phyloP scores from a whole-genome alignment of 2,113 vertebrate genomes.

The Melanocharis versteri region DNA sequence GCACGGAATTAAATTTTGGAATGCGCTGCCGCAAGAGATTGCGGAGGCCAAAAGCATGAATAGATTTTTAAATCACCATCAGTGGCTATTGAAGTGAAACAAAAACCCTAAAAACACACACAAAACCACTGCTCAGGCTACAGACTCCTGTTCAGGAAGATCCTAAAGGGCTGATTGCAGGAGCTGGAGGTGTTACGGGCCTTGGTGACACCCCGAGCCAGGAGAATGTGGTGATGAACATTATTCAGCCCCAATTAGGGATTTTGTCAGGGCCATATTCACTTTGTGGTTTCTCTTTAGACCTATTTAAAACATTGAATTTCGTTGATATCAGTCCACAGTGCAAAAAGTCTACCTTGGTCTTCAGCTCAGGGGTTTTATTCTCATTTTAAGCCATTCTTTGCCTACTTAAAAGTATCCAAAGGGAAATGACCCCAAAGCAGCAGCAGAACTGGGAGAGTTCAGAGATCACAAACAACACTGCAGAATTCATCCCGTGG shows the following conservation, averaged over 20 bases:
- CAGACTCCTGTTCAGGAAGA: background rate
- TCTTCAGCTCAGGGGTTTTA: background rate
- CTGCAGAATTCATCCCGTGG: background rate
- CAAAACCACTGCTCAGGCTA: background rate
- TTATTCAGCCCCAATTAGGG: background rate
- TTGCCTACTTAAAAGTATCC: background rate
- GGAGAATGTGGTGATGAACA: background rate
- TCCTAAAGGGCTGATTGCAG: background rate
- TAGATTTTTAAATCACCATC: background rate
- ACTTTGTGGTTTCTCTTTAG: background rate
- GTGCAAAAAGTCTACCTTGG: background rate
- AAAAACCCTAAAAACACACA: background rate
- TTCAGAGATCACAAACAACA: background rate
- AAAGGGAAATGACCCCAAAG: background rate
- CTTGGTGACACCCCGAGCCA: background rate
- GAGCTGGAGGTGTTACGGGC: background rate
- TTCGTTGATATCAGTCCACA: background rate
- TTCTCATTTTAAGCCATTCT: background rate
- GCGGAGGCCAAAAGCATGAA: background rate
- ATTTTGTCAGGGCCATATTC: background rate
- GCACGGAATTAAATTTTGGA: background rate
- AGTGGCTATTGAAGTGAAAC: slow-evolving; percentile 10
- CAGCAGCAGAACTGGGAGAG: background rate
- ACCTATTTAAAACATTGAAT: background rate
- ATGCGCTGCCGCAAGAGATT: background rate